Percentiles rank a stretch among this genome's conserved stretches.
These are phyloP conservation scores for Neoseiulus cucumeris DNA, from an alignment of 1,140 invertebrate species.

Conservation along the genomic window DNA sequence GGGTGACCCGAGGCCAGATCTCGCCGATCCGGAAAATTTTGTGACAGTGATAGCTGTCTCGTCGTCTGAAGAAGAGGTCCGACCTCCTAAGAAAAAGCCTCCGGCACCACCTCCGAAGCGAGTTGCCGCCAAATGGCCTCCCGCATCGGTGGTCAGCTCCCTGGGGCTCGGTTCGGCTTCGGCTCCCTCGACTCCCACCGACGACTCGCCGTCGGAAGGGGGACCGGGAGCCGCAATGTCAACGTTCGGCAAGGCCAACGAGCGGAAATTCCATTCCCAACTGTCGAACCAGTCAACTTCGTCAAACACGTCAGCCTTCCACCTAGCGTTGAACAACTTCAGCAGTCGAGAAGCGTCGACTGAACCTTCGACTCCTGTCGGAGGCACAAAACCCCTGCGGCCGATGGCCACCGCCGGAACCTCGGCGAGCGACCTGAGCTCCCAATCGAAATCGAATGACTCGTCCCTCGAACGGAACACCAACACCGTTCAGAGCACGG, in stretches of 20 bases:
- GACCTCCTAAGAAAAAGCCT: neutral
- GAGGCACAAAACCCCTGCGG: too few species aligned
- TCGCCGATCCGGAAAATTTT: neutral
- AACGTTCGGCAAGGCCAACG: neutral
- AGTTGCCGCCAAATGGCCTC: neutral
- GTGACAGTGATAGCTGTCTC: conserved; percentile 1
- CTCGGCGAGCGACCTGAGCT: neutral
- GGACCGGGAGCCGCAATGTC: neutral
- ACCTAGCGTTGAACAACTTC: neutral
- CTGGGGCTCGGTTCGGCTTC: neutral
- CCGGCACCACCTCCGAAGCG: conserved; percentile 9
- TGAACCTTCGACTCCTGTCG: neutral
- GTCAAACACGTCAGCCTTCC: neutral
- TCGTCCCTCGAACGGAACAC: conserved; percentile 9
- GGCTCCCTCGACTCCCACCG: neutral
- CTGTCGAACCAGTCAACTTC: conserved; percentile 1
- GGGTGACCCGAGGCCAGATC: neutral
- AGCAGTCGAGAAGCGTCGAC: neutral
- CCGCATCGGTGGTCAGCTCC: conserved; percentile 1
- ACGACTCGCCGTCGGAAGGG: neutral
- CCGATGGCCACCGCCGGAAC: too few species aligned
- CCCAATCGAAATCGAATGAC: conserved; percentile 9
- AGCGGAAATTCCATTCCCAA: neutral
- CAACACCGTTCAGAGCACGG: neutral
- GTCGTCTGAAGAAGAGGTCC: neutral